Evolutionary conservation across 2,888 invertebrate species (phyloP), one percentile per base, ranked within the genome.

Genomic region (Andrena praecox): DNA sequence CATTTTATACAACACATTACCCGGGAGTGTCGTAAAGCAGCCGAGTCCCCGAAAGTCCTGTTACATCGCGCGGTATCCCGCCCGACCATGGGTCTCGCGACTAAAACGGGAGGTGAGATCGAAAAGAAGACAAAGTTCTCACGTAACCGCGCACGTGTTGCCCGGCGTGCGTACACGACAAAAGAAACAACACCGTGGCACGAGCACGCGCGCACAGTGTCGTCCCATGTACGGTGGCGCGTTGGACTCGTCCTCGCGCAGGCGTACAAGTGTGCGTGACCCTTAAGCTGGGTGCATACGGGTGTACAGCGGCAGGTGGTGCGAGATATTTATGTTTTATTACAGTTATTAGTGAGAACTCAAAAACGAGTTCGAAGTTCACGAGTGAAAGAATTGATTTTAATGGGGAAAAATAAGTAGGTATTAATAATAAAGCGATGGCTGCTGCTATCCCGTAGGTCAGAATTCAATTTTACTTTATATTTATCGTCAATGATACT

Each of bases 121-220:
- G 82, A 82, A 83, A 83, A 83, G 67, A 83, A 80, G 67, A 81
- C 83, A 62, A 77, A 75, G 84, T 87, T 88, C 87, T 89, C 88
- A 84, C 86, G 81, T 83, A 87, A 72, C 73, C 5, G 64, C 78
- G 81, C 85, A 83, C 85, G 78, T 82, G 83, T 87, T 71, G 72
- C 69, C 68, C 42, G 33, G 59, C 42, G 48, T 29, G 66, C 67
- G 71, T 76, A 33, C 62, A 60, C 66, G 71, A 60, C 24, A 72
- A 68, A 64, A 76, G 64, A 76, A 67, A 62, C 62, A 48, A 56
- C 76, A 64, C 73, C 64, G 54, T 70, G 79, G 85, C 72, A 67
- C n/a, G 42, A 67, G 24, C 50, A 56, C 59, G 29, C 71, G 85
- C 69, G 75, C 67, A 48, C 59, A 10, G 74, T 70, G 73, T 67